phyloP scores from a whole-genome alignment of 2,797 vertebrate species.

The Mus caroli region DNA sequence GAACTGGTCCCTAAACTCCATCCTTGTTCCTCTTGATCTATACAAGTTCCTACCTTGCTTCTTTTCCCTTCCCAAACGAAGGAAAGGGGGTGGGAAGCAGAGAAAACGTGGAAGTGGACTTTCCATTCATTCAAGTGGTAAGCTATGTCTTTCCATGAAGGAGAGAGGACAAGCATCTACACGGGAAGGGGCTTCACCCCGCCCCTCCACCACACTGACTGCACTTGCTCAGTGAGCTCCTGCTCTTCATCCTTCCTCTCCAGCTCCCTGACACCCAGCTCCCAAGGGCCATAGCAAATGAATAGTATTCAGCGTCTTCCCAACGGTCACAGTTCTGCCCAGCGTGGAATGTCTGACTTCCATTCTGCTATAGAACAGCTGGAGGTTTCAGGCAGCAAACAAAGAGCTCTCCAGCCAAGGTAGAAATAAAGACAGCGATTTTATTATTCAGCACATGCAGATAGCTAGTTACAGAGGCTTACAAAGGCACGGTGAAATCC shows the following conservation, averaged over 20 bases:
- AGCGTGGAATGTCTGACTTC: not conserved
- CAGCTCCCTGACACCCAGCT: not conserved
- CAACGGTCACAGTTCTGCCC: not conserved
- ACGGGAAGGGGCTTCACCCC: rapidly evolving
- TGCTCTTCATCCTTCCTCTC: not conserved
- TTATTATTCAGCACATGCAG: not conserved
- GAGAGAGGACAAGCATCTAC: not conserved
- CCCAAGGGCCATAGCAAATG: not conserved
- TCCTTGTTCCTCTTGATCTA: not conserved
- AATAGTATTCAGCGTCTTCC: not conserved
- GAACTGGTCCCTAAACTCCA: not conserved
- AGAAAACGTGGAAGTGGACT: not conserved
- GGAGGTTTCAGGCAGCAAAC: not conserved
- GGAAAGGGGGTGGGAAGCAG: not conserved
- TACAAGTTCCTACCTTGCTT: not conserved
- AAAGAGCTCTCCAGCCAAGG: not conserved
- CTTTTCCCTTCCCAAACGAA: not conserved
- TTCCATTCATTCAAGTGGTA: not conserved
- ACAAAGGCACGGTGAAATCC: not conserved
- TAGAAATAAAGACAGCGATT: slow-evolving; percentile 10
- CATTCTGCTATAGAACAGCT: not conserved
- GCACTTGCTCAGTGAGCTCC: not conserved
- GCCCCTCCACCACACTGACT: not conserved
- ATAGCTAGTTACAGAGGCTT: not conserved
- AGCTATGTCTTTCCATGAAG: not conserved